phyloP scores from a whole-genome alignment of 2,113 vertebrate species.

The Alethe diademata region DNA sequence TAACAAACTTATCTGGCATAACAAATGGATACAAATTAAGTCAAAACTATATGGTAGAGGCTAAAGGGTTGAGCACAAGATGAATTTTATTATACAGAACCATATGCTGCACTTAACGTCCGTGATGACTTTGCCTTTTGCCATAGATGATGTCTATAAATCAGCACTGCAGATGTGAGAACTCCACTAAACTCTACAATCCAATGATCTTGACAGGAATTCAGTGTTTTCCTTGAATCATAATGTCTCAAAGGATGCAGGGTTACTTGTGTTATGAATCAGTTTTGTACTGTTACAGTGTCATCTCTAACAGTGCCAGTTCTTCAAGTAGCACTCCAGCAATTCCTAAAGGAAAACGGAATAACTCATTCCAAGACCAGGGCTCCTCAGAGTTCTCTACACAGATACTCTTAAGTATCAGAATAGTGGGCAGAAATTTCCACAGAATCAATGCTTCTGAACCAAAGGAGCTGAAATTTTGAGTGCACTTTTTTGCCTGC shows the following conservation, averaged over 20 bases:
- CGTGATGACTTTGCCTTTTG: constrained; percentile 37
- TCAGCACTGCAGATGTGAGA: not conserved
- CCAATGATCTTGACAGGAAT: not conserved
- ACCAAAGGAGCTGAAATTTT: not conserved
- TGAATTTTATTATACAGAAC: constrained; percentile 51
- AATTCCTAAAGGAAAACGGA: not conserved
- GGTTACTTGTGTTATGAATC: not conserved
- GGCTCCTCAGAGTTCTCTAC: not conserved
- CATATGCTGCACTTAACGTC: constrained; percentile 36
- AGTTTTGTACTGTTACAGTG: not conserved
- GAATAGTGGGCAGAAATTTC: not conserved
- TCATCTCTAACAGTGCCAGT: not conserved
- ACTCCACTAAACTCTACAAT: not conserved
- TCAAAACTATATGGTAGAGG: constrained; percentile 49
- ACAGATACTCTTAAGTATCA: not conserved
- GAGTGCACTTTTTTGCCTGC: not conserved
- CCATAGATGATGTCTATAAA: constrained; percentile 29
- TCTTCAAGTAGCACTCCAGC: not conserved
- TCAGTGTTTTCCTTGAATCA: not conserved
- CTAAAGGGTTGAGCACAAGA: constrained; percentile 31
- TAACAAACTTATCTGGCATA: constrained; percentile 32
- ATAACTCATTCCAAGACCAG: not conserved
- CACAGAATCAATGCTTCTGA: not conserved
- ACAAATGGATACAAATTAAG: constrained; percentile 54
- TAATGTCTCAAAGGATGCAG: not conserved